Evolutionary conservation across 2,797 vertebrate species (phyloP).

Genomic region (Microhierax caerulescens): DNA sequence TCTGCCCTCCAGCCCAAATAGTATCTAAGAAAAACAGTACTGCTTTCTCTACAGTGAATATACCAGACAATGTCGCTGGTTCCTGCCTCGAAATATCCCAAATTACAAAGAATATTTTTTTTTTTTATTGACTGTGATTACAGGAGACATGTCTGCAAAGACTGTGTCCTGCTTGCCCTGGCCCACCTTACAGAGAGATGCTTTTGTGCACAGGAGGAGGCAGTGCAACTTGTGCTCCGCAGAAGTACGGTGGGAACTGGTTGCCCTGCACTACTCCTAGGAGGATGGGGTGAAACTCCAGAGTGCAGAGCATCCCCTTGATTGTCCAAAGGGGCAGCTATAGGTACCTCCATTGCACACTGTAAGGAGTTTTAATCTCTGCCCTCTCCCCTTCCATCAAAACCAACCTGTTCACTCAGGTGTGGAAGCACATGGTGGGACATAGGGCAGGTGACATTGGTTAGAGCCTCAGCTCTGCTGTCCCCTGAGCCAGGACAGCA

Average conservation of each 20-base stretch:
- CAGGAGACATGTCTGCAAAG: not conserved
- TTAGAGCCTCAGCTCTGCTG: not conserved
- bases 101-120: not conserved
- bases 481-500: not conserved
- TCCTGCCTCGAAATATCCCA: not conserved
- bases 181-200: not conserved
- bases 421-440: not conserved
- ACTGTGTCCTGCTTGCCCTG: fast-evolving
- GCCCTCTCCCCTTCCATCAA: not conserved
- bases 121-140: not conserved
- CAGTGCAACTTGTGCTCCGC: not conserved
- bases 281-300: not conserved
- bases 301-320: not conserved
- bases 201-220: not conserved
- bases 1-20: not conserved
- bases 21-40: not conserved
- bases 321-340: not conserved
- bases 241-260: not conserved
- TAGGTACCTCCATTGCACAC: not conserved
- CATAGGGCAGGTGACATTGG: fast-evolving
- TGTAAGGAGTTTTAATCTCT: not conserved
- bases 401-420: not conserved
- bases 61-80: not conserved
- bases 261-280: fast-evolving
- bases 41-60: not conserved